Evolutionary conservation across 1,140 invertebrate species (phyloP).

Genomic region (Eulimnadia texana): DNA sequence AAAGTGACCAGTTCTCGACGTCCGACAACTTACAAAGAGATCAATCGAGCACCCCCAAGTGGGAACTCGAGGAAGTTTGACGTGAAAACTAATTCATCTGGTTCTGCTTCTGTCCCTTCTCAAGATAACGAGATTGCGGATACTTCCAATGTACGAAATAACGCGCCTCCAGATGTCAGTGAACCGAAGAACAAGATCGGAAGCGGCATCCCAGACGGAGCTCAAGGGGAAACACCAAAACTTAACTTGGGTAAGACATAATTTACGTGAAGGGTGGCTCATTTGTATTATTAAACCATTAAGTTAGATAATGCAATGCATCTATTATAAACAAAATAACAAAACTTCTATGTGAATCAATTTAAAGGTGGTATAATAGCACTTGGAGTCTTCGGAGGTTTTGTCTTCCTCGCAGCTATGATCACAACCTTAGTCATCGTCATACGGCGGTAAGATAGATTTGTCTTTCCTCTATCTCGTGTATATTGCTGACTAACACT

Average conservation of each 20-base stretch:
- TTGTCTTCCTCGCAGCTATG: conserved; percentile 78
- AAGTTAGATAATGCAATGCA: neutral
- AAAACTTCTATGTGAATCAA: neutral
- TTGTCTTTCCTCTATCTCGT: neutral
- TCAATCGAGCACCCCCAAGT: neutral
- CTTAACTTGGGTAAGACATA: conserved; percentile 46
- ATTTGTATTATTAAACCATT: too few relatives aligned
- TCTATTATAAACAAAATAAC: neutral
- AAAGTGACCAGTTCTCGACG: neutral
- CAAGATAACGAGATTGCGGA: conserved; percentile 40
- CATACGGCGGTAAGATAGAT: conserved; percentile 59
- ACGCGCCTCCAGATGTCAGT: conserved; percentile 36
- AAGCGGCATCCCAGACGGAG: conserved; percentile 22
- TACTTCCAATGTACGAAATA: conserved; percentile 35
- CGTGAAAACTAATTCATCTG: neutral
- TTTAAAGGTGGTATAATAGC: conserved; percentile 62
- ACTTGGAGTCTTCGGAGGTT: conserved; percentile 72
- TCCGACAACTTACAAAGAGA: neutral
- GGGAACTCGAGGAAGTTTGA: neutral
- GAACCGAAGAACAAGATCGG: conserved; percentile 33
- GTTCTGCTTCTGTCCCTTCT: conserved; percentile 9
- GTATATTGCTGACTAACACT: too few relatives aligned
- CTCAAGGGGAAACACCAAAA: conserved; percentile 51
- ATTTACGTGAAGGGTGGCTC: too few relatives aligned
- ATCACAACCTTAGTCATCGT: conserved; percentile 77